Base-by-base conservation (phyloP, 2,888 invertebrate genomes). In the Drosophila neoperkinsi region DNA sequence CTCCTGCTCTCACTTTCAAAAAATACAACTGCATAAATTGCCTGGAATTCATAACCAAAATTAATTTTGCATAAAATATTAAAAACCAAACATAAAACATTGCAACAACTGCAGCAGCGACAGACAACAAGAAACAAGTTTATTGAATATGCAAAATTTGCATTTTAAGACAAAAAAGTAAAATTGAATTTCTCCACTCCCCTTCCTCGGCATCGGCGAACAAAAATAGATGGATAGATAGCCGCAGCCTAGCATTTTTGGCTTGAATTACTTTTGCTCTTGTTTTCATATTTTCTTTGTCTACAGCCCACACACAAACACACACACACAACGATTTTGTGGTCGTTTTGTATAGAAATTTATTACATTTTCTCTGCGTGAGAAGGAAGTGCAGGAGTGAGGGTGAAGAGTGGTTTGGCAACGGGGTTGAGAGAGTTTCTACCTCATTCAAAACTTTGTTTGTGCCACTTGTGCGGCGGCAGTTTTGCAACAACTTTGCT, bases 291-390 rank as follows among this genome's bases (percentile, higher is more conserved):
- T 79, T 81, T 85, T 85, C 88, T 79, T 83, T 81, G 88, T 78
- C 73, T 85, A 68, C 56, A 69, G 51, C 62, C 38, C 57, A 71
- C 51, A 63, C 63, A 59, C 60, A 66, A 21, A 59, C 2, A 56
- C 34, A 36, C 55, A 59, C 21, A 71, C 34, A 78, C 63, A 69
- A 56, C 76, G 66, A 84, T 79, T 81, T 85, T 86, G 88, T 87
- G 85, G 88, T 81, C 83, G 85, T 79, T 84, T 77, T 87, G 79
- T 86, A 77, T 77, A 74, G 79, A 86, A 87, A 86, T 88, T 86
- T 86, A 87, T 85, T 83, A 81, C 88, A 82, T 84, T 86, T 81
- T 82, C 76, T 78, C 64, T 63, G 59, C 67, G 62, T 71, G 65
- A 56, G 52, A 60, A 65, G 65, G 18, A 46, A 50, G 30, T 25